These are phyloP conservation scores for Panthera leo DNA, from an alignment of 2,113 vertebrate genomes.

Conservation along the genomic window DNA sequence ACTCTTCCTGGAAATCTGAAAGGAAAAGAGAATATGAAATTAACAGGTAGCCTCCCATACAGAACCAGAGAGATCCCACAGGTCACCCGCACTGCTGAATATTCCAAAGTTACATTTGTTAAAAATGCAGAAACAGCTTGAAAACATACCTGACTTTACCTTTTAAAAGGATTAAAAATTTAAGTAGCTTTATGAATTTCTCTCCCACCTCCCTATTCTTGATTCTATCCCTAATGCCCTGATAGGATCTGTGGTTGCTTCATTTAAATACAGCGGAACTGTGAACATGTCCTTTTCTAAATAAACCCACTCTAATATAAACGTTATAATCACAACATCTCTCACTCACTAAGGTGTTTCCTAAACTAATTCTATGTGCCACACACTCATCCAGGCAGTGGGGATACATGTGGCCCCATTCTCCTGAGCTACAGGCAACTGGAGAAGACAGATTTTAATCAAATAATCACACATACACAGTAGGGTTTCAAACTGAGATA, in stretches of 20 bases:
- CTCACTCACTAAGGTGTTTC: neutral
- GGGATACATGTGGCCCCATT: accelerated
- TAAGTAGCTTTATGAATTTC: constrained; percentile 70
- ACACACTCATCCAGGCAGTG: neutral
- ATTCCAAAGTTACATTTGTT: constrained; percentile 43
- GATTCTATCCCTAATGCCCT: constrained; percentile 40
- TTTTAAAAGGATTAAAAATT: constrained; percentile 65
- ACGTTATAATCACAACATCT: neutral
- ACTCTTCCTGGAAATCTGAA: constrained; percentile 58
- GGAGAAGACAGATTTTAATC: neutral
- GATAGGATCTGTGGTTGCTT: constrained; percentile 58
- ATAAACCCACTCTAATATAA: constrained; percentile 59
- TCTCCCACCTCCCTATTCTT: constrained; percentile 73
- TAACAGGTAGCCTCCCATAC: neutral
- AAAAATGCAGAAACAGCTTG: constrained; percentile 75
- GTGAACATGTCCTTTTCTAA: constrained; percentile 71
- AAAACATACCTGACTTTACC: constrained; percentile 63
- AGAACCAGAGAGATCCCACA: neutral
- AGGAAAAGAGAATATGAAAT: constrained; percentile 56
- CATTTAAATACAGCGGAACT: constrained; percentile 78
- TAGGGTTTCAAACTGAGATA: neutral
- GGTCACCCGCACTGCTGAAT: constrained; percentile 57
- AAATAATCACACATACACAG: neutral
- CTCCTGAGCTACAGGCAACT: neutral
- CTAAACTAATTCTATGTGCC: neutral